Evolutionary conservation across 2,113 vertebrate species (phyloP).

Genomic region (Hyla sarda): DNA sequence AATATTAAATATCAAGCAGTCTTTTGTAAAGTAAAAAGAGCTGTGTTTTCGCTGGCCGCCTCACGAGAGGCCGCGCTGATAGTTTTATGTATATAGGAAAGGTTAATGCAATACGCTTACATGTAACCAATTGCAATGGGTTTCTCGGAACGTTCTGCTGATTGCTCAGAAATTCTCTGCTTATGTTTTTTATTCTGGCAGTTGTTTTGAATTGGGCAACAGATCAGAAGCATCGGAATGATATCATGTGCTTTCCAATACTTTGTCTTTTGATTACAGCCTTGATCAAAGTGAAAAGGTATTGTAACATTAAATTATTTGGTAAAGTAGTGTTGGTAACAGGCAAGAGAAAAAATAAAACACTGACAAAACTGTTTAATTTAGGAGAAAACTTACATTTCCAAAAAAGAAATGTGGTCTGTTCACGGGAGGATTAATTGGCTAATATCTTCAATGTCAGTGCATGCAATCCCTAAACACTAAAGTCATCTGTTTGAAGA

Average conservation of each 20-base stretch:
- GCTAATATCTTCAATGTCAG: slow-evolving; percentile 47
- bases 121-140: background rate
- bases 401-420: slow-evolving; percentile 42
- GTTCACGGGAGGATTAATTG: slow-evolving; percentile 22
- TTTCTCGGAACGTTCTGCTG: slow-evolving; percentile 36
- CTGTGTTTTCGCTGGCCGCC: slow-evolving; percentile 40
- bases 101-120: slow-evolving; percentile 22
- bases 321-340: slow-evolving; percentile 19
- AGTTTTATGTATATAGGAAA: slow-evolving; percentile 26
- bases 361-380: slow-evolving; percentile 28
- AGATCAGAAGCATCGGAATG: slow-evolving; percentile 43
- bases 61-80: slow-evolving; percentile 3
- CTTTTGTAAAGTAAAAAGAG: background rate
- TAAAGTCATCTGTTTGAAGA: slow-evolving; percentile 50
- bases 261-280: slow-evolving; percentile 36
- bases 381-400: slow-evolving; percentile 33
- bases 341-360: slow-evolving; percentile 26
- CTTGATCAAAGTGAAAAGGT: slow-evolving; percentile 47
- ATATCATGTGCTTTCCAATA: slow-evolving; percentile 45
- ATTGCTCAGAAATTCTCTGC: slow-evolving; percentile 35
- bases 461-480: slow-evolving; percentile 12
- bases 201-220: slow-evolving; percentile 41
- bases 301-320: slow-evolving; percentile 38
- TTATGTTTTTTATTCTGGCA: slow-evolving; percentile 35
- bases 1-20: slow-evolving; percentile 50